Base-by-base conservation (phyloP, 2,797 vertebrate species). In the Loris lydekkerianus region DNA sequence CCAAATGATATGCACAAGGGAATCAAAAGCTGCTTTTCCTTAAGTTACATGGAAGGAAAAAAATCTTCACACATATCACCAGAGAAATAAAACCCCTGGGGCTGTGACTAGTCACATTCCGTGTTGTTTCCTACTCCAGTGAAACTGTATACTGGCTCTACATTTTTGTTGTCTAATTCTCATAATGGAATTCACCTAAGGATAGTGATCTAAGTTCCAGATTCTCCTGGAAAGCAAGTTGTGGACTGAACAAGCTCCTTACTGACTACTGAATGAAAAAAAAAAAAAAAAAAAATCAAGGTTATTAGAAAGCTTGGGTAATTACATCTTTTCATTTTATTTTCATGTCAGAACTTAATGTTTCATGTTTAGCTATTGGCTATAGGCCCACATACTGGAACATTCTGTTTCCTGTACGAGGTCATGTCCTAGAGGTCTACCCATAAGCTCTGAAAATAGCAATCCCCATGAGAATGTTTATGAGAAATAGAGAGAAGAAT, bases 21-120 rank as follows among this genome's bases (percentile, higher is more conserved):
- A 31, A 93, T 92, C 56, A 60, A 96, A 75, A 94, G 56, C 34
- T 95, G 70, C 15, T 80, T 93, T 89, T 93, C 76, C 25, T 95
- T 86, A 89, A 83, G 40, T 95, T 88, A 70, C 61, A 34, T 34
- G 25, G 56, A 65, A 65, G 69, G 80, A 53, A 73, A 67, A 93
- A 43, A 67, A 58, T 82, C 58, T 85, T 90, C 91, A 94, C 29
- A 75, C 49, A 85, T 91, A 58, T 86, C 77, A 81, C 37, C 40
- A 81, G 89, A 96, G 83, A 95, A 92, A 83, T 82, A 78, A 96
- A 93, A 40, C 70, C 37, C 82, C 58, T 3, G 65, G 76, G n/a
- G 58, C 69, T 93, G 40, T 84, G 75, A 67, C 78, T 88, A 43
- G 27, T 93, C 56, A 83, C 70, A 73, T 20, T 90, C 92, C 76